Evolutionary conservation across 2,113 vertebrate species (phyloP), one percentile per base, ranked within the genome.

Genomic region (Pseudorasbora parva): DNA sequence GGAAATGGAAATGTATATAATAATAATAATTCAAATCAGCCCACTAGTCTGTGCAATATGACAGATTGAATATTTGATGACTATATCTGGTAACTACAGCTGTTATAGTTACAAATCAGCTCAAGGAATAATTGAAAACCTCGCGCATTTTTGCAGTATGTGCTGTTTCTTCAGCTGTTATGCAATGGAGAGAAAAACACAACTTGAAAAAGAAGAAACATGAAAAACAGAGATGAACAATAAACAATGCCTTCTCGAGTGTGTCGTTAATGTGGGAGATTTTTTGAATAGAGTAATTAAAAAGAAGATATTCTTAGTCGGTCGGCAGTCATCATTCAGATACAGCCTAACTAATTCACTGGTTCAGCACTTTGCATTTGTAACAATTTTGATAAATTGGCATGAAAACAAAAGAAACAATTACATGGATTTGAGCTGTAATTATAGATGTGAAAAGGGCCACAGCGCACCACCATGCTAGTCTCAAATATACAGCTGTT

Each of bases 341-440:
- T 68, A 69, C 30, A 78, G 49, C 57, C 64, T 69, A 66, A 83
- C 21, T 64, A 69, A 78, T 84, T 78, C 41, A 57, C 47, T 78
- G 59, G n/a, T 56, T 69, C 47, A 51, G 57, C 62, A 51, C 56
- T 54, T 84, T 41, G 64, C 78, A 73, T 60, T 78, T 43, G 60
- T 72, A 56, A 73, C 27, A 49, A 59, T 66, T 82, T 64, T 62
- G 2, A 64, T 59, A 69, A 54, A 87, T 78, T 74, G 69, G 73
- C 84, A 69, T 49, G 66, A 82, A 78, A 72, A 81, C 82, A 59
- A 69, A 57, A 82, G 77, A 87, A 85, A 78, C 47, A 84, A 84
- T 89, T 86, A 81, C 23, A 83, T 41, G 43, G 77, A 81, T 73
- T 84, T 82, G 27, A 23, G 27, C 33, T 59, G 49, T 75, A 84